Evolutionary conservation across 2,797 vertebrate genomes (phyloP), one percentile per base, ranked within the genome.

Genomic region (Gallinago stenura): DNA sequence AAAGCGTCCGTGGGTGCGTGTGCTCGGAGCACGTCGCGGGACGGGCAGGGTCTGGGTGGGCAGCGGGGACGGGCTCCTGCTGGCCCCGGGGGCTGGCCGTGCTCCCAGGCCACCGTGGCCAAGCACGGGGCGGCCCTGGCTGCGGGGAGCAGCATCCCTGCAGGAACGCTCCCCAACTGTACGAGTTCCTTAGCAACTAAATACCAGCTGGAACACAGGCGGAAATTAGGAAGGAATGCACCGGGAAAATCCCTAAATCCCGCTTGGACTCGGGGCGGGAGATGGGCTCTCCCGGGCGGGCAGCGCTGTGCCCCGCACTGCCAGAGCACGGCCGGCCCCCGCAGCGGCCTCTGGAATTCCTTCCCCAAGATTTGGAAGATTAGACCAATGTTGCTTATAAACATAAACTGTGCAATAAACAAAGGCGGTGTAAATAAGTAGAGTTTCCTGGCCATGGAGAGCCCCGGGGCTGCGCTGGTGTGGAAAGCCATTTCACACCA

Each of bases 401-500:
- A 97, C 80, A 96, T 16, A 45, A 95, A 88, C 95, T n/a, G 89
- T 76, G 94, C 88, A 92, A 95, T 97, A 97, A 97, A 97, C 96
- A 97, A 96, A 84, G 76, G 48, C 4, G 95, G 88, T 88, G 95
- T 89, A 97, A 97, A 96, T 96, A 84, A 95, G 95, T 72, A 71
- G 96, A 37, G 87, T 57, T 95, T 56, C 46, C 58, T 77, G 2
- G 4, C 87, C 13, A 4, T 53, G 8, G 78, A 95, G 95, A 95
- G 89, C 82, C 66, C 11, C 0, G 46, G 35, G 31, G 91, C 84
- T 26, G 68, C 81, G 80, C 72, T 86, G 83, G 86, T 95, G 92
- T 91, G 93, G 95, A 94, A 92, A 90, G 57, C 57, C 79, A 57
- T 96, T 62, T 54, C 9, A 61, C 48, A 85, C 9, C 2, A 46